Conservation (phyloP, 2,797 vertebrate genomes). For the Catostomus latipinnis region DNA sequence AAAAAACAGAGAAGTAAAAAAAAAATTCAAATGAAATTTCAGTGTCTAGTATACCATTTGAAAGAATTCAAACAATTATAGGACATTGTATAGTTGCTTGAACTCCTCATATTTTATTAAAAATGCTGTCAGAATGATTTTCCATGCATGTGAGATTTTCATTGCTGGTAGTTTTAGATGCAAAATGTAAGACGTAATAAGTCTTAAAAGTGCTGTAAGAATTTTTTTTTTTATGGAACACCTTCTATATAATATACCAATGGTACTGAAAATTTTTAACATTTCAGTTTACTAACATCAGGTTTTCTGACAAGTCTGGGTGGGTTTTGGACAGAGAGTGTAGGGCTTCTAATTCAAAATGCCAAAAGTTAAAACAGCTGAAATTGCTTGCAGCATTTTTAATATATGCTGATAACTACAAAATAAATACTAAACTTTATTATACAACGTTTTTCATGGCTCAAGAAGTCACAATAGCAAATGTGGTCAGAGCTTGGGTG, state of each 20-base stretch:
- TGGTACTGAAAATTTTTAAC: background rate
- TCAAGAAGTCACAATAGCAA: slow-evolving; percentile 27
- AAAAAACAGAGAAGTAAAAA: background rate
- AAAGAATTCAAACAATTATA: background rate
- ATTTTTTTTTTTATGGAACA: too few relatives aligned
- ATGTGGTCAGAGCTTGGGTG: slow-evolving; percentile 35
- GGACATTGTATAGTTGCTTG: background rate
- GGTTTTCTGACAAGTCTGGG: background rate
- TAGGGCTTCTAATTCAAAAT: background rate
- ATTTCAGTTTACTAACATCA: background rate
- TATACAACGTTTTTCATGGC: background rate
- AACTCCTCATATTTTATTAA: background rate
- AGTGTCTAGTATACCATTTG: slow-evolving; percentile 11
- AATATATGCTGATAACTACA: background rate
- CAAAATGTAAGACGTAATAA: too few relatives aligned
- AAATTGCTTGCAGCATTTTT: background rate
- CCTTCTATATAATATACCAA: too few relatives aligned
- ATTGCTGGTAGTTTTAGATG: background rate
- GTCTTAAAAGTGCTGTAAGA: too few relatives aligned
- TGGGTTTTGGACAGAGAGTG: background rate
- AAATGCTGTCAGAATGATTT: background rate
- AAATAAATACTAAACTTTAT: background rate
- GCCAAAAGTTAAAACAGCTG: background rate
- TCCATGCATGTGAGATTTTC: background rate
- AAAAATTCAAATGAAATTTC: background rate